Conservation (phyloP, 2,888 invertebrate species). For the Sepiola atlantica region DNA sequence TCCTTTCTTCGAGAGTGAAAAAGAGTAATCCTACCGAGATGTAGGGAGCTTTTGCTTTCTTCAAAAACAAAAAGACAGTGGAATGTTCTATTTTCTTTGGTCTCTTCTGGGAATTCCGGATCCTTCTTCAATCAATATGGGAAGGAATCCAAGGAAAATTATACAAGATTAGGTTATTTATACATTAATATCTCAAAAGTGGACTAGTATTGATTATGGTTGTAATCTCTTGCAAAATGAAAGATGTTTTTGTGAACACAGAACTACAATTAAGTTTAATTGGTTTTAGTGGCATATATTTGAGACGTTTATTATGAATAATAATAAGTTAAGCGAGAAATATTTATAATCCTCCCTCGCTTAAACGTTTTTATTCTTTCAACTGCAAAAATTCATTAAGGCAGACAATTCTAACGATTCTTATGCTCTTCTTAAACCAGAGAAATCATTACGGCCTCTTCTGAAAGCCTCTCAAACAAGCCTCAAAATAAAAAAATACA, state of each 20-base stretch:
- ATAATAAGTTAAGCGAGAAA: neutral
- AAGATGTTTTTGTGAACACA: neutral
- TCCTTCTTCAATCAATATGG: neutral
- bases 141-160: neutral
- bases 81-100: neutral
- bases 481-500: neutral
- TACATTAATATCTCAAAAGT: neutral
- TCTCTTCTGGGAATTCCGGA: neutral
- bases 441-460: neutral
- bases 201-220: neutral
- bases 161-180: slow-evolving; percentile 15
- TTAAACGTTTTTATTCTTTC: neutral
- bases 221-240: slow-evolving; percentile 9
- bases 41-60: neutral
- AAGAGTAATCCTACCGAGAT: neutral
- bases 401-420: neutral
- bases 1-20: no score
- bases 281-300: slow-evolving; percentile 24
- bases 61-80: neutral
- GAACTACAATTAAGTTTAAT: slow-evolving; percentile 13
- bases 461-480: neutral
- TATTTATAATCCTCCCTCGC: neutral
- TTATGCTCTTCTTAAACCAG: neutral
- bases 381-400: neutral
- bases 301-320: neutral